Percentiles rank a stretch among this genome's conserved stretches.
phyloP scores from a whole-genome alignment of 2,113 vertebrate genomes.

The Camelus dromedarius region DNA sequence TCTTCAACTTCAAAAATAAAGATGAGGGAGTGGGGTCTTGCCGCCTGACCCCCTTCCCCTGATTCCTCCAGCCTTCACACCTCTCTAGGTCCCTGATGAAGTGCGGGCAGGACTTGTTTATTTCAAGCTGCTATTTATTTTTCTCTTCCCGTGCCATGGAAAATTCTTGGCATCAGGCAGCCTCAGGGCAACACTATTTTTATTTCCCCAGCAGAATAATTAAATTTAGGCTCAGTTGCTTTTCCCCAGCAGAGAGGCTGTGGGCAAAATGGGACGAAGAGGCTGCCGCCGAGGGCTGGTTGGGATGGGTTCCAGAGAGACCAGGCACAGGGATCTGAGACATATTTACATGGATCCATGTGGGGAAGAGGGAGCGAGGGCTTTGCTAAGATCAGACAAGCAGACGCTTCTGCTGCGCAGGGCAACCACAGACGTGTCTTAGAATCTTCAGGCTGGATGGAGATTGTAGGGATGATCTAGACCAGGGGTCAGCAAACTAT shows the following conservation, averaged over 20 bases:
- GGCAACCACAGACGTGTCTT: not conserved
- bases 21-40: not conserved
- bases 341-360: not conserved
- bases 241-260: slow-evolving; percentile 16
- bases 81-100: not conserved
- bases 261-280: slow-evolving; percentile 5
- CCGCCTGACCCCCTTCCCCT: not conserved
- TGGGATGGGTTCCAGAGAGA: not conserved
- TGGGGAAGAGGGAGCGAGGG: not conserved
- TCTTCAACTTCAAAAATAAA: not conserved
- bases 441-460: not conserved
- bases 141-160: slow-evolving; percentile 35
- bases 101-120: slow-evolving; percentile 32
- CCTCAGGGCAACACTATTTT: slow-evolving; percentile 64
- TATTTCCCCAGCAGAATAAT: slow-evolving; percentile 62
- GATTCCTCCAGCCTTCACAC: not conserved
- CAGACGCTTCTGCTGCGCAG: not conserved
- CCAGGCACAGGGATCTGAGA: not conserved
- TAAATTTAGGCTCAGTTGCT: slow-evolving; percentile 56
- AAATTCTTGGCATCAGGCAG: slow-evolving; percentile 44
- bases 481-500: not conserved
- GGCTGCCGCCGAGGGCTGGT: not conserved
- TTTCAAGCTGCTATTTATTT: slow-evolving; percentile 62
- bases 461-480: not conserved
- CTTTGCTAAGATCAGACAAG: not conserved